Evolutionary conservation across 2,888 invertebrate genomes (phyloP), one percentile per base, ranked within the genome.

Genomic region (Arge pagana): DNA sequence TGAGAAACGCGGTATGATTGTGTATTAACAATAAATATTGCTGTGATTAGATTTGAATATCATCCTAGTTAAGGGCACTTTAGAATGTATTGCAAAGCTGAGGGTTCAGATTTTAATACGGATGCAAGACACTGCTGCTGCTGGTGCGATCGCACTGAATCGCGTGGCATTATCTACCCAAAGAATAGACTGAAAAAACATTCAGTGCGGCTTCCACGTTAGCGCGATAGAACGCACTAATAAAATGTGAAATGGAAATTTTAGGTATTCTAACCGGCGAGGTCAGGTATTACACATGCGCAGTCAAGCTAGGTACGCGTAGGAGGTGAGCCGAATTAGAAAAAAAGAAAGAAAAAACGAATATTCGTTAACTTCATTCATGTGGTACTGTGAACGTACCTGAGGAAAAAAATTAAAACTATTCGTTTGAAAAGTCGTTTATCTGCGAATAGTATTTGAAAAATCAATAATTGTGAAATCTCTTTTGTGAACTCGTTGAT

Each of bases 21-120:
- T 75, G 72, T 74, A 75, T 75, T 74, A 76, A 76, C 75, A 76
- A 76, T 76, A 76, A 76, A 75, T 75, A 72, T 76, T 74, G 75
- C 76, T 76, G 76, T 76, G 75, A 76, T 76, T 76, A 76, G 75
- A 75, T 68, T 72, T 71, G 73, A 72, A 73, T 74, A 66, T 61
- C 59, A 71, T 71, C 72, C 68, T 74, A 73, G 68, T 70, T 75
- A 75, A 74, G 74, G 64, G 68, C 65, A 65, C 68, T 71, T 71
- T 70, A 43, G 10, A 28, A 43, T 5, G 15, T 41, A 26, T 41
- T 39, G 24, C 23, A 39, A 41, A 41, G 26, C 26, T 26, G 8
- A 43, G 13, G n/a, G 7, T 31, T 30, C 16, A 43, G 13, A 31
- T 28, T 36, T 39, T 23, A 13, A 16, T 16, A 23, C 7, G 11